These are phyloP conservation scores for Onychostoma macrolepis DNA, from an alignment of 2,113 vertebrate species.

Conservation along the genomic window DNA sequence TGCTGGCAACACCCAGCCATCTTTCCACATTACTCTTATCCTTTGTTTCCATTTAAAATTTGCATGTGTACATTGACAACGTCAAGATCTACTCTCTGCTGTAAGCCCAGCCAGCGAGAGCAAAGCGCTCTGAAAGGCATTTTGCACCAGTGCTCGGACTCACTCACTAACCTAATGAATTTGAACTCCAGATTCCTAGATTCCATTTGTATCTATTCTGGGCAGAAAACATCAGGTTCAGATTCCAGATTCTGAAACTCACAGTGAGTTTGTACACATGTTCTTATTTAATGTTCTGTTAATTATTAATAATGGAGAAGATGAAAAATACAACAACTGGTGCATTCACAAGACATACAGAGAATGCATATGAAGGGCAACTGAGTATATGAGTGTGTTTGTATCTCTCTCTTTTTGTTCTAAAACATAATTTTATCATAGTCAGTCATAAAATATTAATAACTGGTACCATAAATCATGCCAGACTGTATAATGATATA, in stretches of 20 bases:
- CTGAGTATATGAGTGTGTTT: not conserved
- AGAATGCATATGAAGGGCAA: not conserved
- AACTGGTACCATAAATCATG: not conserved
- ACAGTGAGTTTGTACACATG: not conserved
- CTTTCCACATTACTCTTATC: not conserved
- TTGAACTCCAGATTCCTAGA: not conserved
- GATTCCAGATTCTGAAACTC: not conserved
- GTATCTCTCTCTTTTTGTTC: not conserved
- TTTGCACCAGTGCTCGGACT: not conserved
- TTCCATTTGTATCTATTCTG: constrained; percentile 6
- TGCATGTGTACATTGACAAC: not conserved
- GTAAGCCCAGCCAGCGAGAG: not conserved
- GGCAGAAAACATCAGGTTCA: constrained; percentile 5
- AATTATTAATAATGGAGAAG: not conserved
- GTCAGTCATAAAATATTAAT: not conserved
- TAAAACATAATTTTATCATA: not conserved
- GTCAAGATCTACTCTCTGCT: not conserved
- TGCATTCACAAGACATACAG: not conserved
- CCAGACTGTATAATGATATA: not conserved
- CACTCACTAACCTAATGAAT: constrained; percentile 10
- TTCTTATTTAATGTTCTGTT: not conserved
- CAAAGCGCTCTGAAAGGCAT: not conserved
- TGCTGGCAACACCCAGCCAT: not conserved
- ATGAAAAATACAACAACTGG: not conserved
- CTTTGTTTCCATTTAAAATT: not conserved